Conservation (phyloP, 2,797 vertebrate genomes). For the Melanotaenia maccullochi region DNA sequence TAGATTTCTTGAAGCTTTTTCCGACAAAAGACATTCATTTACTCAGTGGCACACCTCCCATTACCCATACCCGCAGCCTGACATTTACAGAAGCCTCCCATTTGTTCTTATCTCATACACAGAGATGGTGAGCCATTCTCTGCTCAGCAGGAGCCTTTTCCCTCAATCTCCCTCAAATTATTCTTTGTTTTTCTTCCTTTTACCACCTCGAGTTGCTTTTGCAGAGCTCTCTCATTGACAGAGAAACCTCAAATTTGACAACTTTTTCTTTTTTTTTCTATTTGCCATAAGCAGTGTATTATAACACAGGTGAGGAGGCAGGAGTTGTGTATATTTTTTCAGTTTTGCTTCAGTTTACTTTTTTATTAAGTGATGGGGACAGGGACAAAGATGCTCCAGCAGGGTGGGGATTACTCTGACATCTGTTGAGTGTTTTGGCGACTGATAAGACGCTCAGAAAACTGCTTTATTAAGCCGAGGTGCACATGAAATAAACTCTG, state of each 20-base stretch:
- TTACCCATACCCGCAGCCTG: conserved; percentile 49
- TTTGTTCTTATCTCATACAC: conserved; percentile 51
- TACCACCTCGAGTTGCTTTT: conserved; percentile 18
- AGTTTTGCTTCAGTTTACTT: conserved; percentile 26
- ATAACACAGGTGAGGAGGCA: background rate
- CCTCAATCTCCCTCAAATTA: conserved; percentile 45
- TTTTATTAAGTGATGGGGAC: conserved; percentile 35
- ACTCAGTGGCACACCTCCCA: conserved; percentile 45
- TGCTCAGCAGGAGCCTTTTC: conserved; percentile 42
- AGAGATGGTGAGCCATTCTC: conserved; percentile 52
- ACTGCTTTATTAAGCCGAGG: conserved; percentile 32
- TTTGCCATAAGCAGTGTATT: conserved; percentile 3
- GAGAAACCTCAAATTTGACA: background rate
- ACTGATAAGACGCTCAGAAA: conserved; percentile 27
- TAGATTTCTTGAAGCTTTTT: conserved; percentile 35
- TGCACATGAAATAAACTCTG: conserved; percentile 20
- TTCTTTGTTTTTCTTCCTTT: background rate
- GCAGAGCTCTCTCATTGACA: background rate
- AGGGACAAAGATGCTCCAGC: conserved; percentile 29
- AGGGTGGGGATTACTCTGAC: conserved; percentile 14
- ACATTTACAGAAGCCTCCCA: conserved; percentile 59
- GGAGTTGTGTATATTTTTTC: conserved; percentile 6
- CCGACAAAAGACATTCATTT: conserved; percentile 49
- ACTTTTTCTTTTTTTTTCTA: conserved; percentile 4
- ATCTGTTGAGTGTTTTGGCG: conserved; percentile 27